Conservation (phyloP, 1,140 invertebrate species). For the honey bee (Apis mellifera) region DNA sequence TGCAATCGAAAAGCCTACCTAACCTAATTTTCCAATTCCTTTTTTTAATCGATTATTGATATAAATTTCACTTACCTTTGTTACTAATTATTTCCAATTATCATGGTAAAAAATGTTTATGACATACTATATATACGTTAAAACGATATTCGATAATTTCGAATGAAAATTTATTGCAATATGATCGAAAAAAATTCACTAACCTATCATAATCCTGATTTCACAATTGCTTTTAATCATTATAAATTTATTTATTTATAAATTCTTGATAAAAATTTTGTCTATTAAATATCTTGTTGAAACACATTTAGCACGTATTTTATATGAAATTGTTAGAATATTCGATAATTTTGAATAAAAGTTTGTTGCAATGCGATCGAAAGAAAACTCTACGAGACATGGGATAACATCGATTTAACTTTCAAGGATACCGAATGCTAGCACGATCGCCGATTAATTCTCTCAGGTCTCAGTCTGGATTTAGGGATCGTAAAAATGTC, state of each 20-base stretch:
- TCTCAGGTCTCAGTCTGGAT: slow-evolving; percentile 32
- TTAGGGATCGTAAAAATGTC: slow-evolving; percentile 51
- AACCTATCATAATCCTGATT: too few species aligned
- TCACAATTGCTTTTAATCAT: too few species aligned
- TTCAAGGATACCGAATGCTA: slow-evolving; percentile 14
- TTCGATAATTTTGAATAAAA: neutral
- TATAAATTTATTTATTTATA: too few species aligned
- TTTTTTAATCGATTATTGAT: too few species aligned
- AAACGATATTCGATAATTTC: neutral
- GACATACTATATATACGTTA: too few species aligned
- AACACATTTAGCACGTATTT: too few species aligned
- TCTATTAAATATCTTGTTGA: too few species aligned
- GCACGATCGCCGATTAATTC: slow-evolving; percentile 42
- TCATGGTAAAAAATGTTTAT: too few species aligned
- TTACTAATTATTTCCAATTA: too few species aligned
- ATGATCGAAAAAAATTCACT: too few species aligned
- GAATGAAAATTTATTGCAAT: neutral
- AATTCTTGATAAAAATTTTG: neutral
- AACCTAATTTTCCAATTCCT: too few species aligned
- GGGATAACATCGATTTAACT: slow-evolving; percentile 13
- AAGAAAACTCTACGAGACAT: neutral
- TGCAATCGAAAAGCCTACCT: too few species aligned
- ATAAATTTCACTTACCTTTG: neutral
- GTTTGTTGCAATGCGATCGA: neutral
- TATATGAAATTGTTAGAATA: neutral